phyloP scores from a whole-genome alignment of 1,140 invertebrate genomes.

The Batillaria attramentaria region DNA sequence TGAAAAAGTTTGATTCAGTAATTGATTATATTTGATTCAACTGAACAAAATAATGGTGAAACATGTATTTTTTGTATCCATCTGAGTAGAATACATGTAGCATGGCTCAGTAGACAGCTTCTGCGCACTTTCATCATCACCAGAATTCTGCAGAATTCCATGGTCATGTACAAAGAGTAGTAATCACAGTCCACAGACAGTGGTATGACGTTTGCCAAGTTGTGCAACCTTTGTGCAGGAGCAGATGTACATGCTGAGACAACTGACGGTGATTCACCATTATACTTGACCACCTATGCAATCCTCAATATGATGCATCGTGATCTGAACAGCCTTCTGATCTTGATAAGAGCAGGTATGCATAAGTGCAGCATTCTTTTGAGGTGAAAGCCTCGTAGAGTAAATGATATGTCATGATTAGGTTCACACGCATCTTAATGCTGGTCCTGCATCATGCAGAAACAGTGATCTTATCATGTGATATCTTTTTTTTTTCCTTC shows the following conservation, averaged over 20 bases:
- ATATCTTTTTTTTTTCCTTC: too few species aligned
- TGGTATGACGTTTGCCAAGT: too few species aligned
- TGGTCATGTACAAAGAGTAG: too few species aligned
- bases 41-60: neutral
- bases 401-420: neutral
- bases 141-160: neutral
- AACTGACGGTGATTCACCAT: conserved; percentile 48
- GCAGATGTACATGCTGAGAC: conserved; percentile 46
- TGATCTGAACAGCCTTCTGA: conserved; percentile 42
- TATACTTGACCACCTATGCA: conserved; percentile 62
- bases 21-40: neutral
- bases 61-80: neutral
- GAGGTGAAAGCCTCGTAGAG: neutral
- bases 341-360: conserved; percentile 53
- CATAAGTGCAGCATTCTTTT: neutral
- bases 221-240: too few species aligned
- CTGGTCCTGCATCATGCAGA: too few species aligned
- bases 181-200: too few species aligned
- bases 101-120: neutral
- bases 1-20: neutral
- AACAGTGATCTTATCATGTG: too few species aligned
- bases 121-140: neutral
- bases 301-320: conserved; percentile 44
- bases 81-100: neutral
- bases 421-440: too few species aligned